Evolutionary conservation across 2,888 invertebrate species (phyloP), one percentile per base, ranked within the genome.

Genomic region (Lymantria dispar): DNA sequence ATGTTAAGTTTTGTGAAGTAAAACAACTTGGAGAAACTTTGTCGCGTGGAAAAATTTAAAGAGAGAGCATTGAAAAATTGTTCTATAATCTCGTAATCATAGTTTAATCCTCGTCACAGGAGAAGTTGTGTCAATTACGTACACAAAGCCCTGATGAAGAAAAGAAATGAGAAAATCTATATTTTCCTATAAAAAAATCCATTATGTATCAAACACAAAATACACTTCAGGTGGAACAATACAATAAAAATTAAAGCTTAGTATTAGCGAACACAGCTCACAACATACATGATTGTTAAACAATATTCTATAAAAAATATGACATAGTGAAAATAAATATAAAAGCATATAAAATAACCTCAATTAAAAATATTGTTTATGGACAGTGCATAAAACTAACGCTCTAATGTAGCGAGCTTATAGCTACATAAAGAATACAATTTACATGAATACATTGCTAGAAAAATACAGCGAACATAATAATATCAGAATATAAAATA

Each of bases 241-340:
- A 40, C 49, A 52, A 43, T 47, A 38, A 45, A 55, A 48, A 54
- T 61, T 64, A 64, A 61, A 64, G 62, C 64, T 64, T 52, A 39
- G 56, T 54, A 33, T 44, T 57, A 57, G 47, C 44, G 52, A 61
- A 59, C 52, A 64, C 54, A 54, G 55, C 41, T 50, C 48, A 45
- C 43, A 45, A 49, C 53, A 56, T 42, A 58, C 50, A 60, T 52
- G 43, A 56, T 50, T 47, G 5, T 13, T 22, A 31, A 43, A n/a
- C 31, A 7, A 22, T 15, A 29, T 11, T 39, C 39, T n/a, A 13
- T 13, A 39, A 13, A 22, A n/a, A n/a, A n/a, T n/a, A n/a, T n/a
- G n/a, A n/a, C n/a, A n/a, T n/a, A n/a, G n/a, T n/a, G n/a, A n/a
- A n/a, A 22, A 22, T 22, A 22, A 22, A 22, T 22, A 22, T 22